Percentiles rank a stretch among this genome's conserved stretches.
phyloP scores from a whole-genome alignment of 2,797 vertebrate genomes.

The Manis javanica region DNA sequence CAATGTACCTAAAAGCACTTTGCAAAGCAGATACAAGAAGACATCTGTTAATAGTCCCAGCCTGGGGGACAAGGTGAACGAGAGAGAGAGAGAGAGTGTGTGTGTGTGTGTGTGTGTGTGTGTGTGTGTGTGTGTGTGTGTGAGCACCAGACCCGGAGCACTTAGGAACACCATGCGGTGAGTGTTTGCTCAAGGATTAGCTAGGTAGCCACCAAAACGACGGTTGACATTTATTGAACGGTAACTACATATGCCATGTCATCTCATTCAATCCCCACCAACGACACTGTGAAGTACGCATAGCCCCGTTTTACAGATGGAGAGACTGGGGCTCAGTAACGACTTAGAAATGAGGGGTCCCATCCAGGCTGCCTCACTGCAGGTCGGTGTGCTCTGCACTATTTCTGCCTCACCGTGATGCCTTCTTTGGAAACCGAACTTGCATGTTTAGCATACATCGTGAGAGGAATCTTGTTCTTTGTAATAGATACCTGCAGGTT shows the following conservation, averaged over 20 bases:
- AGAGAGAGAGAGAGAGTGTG: background rate
- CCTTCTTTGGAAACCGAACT: background rate
- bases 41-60: background rate
- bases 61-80: too few species aligned
- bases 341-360: background rate
- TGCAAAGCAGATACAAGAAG: background rate
- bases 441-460: background rate
- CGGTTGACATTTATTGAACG: background rate
- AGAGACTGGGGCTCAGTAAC: background rate
- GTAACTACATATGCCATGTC: background rate
- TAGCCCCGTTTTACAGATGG: background rate
- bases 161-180: background rate
- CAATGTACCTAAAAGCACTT: slow-evolving; percentile 13
- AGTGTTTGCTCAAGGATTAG: background rate
- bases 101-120: background rate
- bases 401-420: background rate
- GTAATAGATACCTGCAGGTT: background rate
- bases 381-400: background rate
- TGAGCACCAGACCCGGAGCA: too few species aligned
- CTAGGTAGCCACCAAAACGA: background rate
- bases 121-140: background rate
- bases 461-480: background rate
- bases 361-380: background rate
- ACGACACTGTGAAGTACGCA: background rate
- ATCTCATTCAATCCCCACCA: background rate